A percentile compares a stretch with the other conserved stretches of the same genome.
Evolutionary conservation across 2,113 vertebrate genomes (phyloP).

Genomic region (Hemicordylus capensis): DNA sequence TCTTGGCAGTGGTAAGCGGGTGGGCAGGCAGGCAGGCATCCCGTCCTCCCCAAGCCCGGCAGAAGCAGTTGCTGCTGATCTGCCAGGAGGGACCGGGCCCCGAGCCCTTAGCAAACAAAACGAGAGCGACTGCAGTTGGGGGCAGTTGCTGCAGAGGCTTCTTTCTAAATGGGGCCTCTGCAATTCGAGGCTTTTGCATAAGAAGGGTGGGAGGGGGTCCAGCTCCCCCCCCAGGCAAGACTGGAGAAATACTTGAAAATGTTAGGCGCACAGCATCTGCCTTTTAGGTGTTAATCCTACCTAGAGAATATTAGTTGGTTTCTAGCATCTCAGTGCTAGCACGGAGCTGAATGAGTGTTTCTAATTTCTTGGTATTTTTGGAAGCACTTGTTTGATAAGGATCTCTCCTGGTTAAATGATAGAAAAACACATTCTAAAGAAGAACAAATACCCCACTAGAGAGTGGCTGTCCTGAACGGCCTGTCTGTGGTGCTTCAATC

Average conservation of each 20-base stretch:
- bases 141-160: too few species aligned
- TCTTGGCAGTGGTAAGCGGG: not conserved
- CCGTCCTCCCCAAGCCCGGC: too few species aligned
- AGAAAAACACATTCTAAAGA: not conserved
- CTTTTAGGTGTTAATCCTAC: not conserved
- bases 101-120: too few species aligned
- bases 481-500: not conserved
- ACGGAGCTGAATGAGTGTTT: not conserved
- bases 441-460: not conserved
- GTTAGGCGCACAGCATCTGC: not conserved
- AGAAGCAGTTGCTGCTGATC: not conserved
- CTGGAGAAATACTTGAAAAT: not conserved
- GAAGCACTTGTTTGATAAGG: not conserved
- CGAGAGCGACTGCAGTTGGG: too few species aligned
- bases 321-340: not conserved
- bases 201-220: too few species aligned
- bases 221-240: too few species aligned
- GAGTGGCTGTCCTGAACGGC: not conserved
- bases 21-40: not conserved
- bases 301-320: not conserved
- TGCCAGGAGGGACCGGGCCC: not conserved
- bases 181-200: too few species aligned
- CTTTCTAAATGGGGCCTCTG: too few species aligned
- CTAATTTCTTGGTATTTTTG: not conserved
- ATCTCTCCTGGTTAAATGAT: not conserved